A percentile compares a stretch with the other conserved stretches of the same genome.
Evolutionary conservation across 2,113 vertebrate genomes (phyloP).

Genomic region (Machaerirhynchus nigripectus): DNA sequence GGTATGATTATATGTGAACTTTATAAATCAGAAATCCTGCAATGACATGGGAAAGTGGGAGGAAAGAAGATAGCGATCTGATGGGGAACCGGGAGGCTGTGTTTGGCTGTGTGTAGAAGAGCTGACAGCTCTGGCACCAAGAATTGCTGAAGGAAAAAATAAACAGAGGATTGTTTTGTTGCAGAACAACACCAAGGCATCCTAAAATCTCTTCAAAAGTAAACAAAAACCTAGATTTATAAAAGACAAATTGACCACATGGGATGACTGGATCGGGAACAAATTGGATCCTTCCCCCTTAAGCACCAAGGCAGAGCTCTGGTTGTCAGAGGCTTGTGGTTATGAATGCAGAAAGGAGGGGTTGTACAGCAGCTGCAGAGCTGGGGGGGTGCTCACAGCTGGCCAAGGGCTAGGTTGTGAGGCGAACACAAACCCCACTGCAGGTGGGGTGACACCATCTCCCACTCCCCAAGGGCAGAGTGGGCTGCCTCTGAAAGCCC

Average conservation of each 20-base stretch:
- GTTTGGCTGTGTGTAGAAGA: background rate
- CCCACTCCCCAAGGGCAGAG: background rate
- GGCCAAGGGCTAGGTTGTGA: background rate
- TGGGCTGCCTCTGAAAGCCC: background rate
- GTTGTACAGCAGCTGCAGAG: background rate
- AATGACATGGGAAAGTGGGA: background rate
- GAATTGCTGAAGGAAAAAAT: background rate
- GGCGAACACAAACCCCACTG: rapidly evolving
- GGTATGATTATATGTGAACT: conserved; percentile 6
- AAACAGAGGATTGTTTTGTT: background rate
- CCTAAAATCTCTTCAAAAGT: background rate
- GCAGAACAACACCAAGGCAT: background rate
- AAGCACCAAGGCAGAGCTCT: background rate
- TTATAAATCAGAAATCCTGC: background rate
- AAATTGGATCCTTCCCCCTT: background rate
- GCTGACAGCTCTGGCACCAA: background rate
- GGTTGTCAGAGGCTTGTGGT: background rate
- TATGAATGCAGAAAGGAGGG: background rate
- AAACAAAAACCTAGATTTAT: background rate
- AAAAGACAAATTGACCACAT: background rate
- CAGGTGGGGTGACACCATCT: background rate
- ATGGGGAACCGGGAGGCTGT: background rate
- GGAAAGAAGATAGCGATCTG: background rate
- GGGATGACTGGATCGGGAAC: background rate
- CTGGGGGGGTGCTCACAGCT: rapidly evolving